Evolutionary conservation across 1,140 invertebrate species (phyloP).

Genomic region (Magallana ariakensis): DNA sequence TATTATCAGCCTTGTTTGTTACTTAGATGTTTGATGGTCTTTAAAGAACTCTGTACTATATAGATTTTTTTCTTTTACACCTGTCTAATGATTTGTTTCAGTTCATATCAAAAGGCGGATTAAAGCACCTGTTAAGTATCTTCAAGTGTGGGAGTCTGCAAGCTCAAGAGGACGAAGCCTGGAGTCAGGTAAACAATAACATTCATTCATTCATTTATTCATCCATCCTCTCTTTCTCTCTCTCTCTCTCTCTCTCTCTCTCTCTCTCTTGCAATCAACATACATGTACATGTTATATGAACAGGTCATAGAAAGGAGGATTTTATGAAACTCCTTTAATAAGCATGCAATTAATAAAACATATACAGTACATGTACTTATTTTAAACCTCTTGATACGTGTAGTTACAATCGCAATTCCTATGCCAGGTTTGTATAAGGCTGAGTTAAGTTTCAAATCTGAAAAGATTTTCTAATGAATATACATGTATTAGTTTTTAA

Average conservation of each 20-base stretch:
- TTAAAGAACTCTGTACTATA: too few species aligned
- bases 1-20: too few species aligned
- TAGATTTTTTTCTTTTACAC: not conserved
- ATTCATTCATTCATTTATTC: not conserved
- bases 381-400: too few species aligned
- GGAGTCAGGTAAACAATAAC: conserved; percentile 78
- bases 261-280: not conserved
- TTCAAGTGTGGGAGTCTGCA: conserved; percentile 89
- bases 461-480: too few species aligned
- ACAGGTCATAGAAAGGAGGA: not conserved
- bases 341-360: not conserved
- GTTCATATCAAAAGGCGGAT: conserved; percentile 92
- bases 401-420: too few species aligned
- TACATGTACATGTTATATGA: not conserved
- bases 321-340: not conserved
- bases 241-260: too few species aligned
- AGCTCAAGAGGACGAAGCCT: conserved; percentile 77
- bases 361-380: too few species aligned
- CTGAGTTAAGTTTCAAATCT: too few species aligned
- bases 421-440: too few species aligned
- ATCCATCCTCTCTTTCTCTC: not conserved
- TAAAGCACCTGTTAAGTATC: conserved; percentile 93
- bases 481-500: too few species aligned
- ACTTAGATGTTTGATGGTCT: too few species aligned
- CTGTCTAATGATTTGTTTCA: conserved; percentile 66